Base-by-base conservation (phyloP, 2,888 invertebrate genomes). In the Lasioglossum malachurum region DNA sequence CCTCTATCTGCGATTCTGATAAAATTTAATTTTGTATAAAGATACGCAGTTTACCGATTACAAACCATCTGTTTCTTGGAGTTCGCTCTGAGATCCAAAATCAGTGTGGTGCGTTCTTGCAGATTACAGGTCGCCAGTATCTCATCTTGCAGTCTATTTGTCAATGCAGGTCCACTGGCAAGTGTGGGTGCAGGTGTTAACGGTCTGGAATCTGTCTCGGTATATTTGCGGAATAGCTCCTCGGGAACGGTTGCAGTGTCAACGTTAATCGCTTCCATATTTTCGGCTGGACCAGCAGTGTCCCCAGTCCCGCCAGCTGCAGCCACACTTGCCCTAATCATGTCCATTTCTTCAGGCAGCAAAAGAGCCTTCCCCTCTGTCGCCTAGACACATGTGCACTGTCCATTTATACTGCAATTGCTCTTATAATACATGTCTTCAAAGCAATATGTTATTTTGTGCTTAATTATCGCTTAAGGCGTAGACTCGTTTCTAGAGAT, bases 181-280 rank as follows among this genome's bases (percentile, higher is more conserved):
- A 97, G 96, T 0, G 97, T 98, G 0, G 98, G 98, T 0, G 98
- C 97, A 0, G 98, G 98, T 0, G 98, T 98, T 88, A 97, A 95
- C 0, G 98, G 98, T 41, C 98, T 96, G 0, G 98, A 98, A 94
- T 98, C 98, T 0, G 98, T 98, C 91, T 98, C 98, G 0, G 98
- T 97, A 93, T 98, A 98, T 87, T 97, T 97, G 23, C 95, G 93
- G 84, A 95, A 95, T 64, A 95, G 87, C 88, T 95, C 95, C 80
- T 95, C 95, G 4, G 95, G 94, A 23, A 94, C 93, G 8, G 83
- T 64, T 0, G 80, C 79, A 10, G 80, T 69, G 46, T 92, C 90
- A 10, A 75, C n/a, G 44, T 87, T 88, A 10, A 49, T 74, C 7
- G 74, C 80, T 31, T 79, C 82, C 12, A 76, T 80, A n/a, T 67